phyloP scores from a whole-genome alignment of 1,140 invertebrate genomes.

The Dryas iulia region DNA sequence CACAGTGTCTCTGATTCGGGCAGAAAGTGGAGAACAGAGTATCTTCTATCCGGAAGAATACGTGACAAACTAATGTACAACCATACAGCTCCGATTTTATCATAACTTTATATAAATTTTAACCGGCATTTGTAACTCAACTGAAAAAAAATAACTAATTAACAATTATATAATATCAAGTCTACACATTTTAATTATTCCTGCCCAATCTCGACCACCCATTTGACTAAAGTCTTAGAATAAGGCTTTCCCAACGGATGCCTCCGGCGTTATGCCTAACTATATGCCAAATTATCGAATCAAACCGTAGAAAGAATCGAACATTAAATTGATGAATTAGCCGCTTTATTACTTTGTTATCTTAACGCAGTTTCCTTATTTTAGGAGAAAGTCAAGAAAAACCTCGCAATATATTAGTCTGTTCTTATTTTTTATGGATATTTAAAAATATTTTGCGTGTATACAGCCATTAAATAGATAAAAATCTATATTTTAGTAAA shows the following conservation, averaged over 20 bases:
- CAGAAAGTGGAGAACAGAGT: too few species aligned
- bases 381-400: background rate
- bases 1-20: too few species aligned
- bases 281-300: slow-evolving; percentile 2
- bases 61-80: too few species aligned
- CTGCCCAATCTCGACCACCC: background rate
- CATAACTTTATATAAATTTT: too few species aligned
- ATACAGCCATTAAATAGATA: background rate
- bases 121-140: too few species aligned
- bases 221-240: background rate
- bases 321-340: background rate
- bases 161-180: too few species aligned
- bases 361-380: background rate
- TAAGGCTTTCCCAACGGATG: background rate
- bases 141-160: too few species aligned
- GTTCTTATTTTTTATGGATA: background rate
- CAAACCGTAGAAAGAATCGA: background rate
- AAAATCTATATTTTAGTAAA: background rate
- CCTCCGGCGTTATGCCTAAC: background rate
- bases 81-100: too few species aligned
- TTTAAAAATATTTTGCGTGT: background rate
- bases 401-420: background rate
- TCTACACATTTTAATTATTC: background rate
- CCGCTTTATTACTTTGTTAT: background rate
- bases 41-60: too few species aligned